Percentiles rank a stretch among this genome's conserved stretches.
Evolutionary conservation across 2,797 vertebrate species (phyloP).

Genomic region (Natrix natrix): DNA sequence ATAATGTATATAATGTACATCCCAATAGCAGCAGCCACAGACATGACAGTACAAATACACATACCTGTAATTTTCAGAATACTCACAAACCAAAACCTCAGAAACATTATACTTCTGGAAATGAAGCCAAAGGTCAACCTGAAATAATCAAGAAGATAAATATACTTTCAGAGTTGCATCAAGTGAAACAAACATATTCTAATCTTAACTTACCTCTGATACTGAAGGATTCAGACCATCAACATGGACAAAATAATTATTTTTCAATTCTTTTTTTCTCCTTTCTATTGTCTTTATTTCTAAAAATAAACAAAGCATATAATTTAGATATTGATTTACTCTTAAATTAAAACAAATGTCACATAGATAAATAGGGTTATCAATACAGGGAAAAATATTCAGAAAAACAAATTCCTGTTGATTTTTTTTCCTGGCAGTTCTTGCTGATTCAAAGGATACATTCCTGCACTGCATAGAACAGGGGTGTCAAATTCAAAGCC

Average conservation of each 20-base stretch:
- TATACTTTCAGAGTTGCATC: background rate
- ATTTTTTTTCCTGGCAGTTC: background rate
- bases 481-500: too few species aligned
- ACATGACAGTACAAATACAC: background rate
- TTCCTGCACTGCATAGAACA: background rate
- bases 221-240: constrained; percentile 49
- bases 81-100: constrained; percentile 50
- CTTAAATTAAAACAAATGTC: background rate
- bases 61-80: constrained; percentile 63
- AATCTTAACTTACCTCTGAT: constrained; percentile 56
- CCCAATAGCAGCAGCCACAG: background rate
- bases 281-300: constrained; percentile 38
- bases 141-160: constrained; percentile 29
- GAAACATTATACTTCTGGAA: constrained; percentile 67
- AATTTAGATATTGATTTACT: background rate
- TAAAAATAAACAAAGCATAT: constrained; percentile 23
- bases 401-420: background rate
- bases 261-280: constrained; percentile 12
- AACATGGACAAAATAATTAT: constrained; percentile 35
- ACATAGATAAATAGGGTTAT: background rate
- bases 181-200: background rate
- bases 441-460: background rate
- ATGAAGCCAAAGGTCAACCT: constrained; percentile 61
- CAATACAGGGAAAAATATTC: background rate
- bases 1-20: background rate